Evolutionary conservation across 1,140 invertebrate genomes (phyloP).

Genomic region (Neotoxoptera formosana): DNA sequence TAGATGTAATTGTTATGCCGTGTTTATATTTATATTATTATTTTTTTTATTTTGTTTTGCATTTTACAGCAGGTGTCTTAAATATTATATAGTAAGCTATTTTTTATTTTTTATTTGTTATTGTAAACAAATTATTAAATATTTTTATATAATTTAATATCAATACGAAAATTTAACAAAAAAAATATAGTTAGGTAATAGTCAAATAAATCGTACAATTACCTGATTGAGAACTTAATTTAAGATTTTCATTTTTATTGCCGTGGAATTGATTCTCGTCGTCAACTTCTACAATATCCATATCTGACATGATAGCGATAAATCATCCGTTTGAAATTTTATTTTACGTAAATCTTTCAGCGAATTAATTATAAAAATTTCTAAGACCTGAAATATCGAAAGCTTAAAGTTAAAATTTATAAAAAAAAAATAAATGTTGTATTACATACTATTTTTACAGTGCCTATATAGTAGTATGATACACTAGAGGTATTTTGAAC

Average conservation of each 20-base stretch:
- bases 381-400: background rate
- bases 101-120: background rate
- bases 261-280: conserved; percentile 29
- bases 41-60: background rate
- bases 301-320: conserved; percentile 30
- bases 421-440: background rate
- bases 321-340: conserved; percentile 41
- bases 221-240: conserved; percentile 41
- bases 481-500: background rate
- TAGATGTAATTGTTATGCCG: background rate
- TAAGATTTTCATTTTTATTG: conserved; percentile 29
- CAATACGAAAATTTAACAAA: background rate
- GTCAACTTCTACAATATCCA: conserved; percentile 40
- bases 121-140: background rate
- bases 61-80: no score
- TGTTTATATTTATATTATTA: background rate
- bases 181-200: background rate
- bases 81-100: background rate
- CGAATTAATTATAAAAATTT: background rate
- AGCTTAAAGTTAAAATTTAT: background rate
- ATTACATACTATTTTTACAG: background rate
- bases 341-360: background rate
- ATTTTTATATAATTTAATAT: background rate
- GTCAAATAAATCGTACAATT: background rate
- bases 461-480: background rate